Evolutionary conservation across 1,140 invertebrate species (phyloP).

Genomic region (Maniola jurtina): DNA sequence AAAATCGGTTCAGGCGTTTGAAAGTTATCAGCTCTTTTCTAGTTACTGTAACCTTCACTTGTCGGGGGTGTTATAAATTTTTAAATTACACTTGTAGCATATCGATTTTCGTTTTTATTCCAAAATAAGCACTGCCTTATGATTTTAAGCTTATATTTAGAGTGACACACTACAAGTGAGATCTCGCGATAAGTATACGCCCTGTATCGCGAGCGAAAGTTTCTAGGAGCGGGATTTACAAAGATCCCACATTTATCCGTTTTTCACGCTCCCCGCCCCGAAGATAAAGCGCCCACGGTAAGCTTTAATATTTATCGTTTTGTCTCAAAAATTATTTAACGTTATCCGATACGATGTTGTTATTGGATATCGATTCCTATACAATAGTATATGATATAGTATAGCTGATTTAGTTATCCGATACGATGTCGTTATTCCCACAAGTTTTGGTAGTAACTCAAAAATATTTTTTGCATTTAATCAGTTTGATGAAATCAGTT

Average conservation of each 20-base stretch:
- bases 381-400: too few relatives aligned
- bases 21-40: too few relatives aligned
- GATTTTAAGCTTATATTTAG: too few relatives aligned
- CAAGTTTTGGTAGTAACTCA: too few relatives aligned
- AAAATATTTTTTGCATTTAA: too few relatives aligned
- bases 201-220: conserved; percentile 34
- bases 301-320: conserved; percentile 63
- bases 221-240: conserved; percentile 46
- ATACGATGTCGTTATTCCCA: not conserved
- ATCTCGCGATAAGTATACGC: not conserved
- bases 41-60: too few relatives aligned
- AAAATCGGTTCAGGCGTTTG: too few relatives aligned
- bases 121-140: too few relatives aligned
- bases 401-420: not conserved
- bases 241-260: conserved; percentile 54
- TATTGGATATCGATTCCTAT: not conserved
- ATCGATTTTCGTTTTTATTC: too few relatives aligned
- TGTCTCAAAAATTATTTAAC: conserved; percentile 28
- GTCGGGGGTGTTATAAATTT: too few relatives aligned
- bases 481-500: too few relatives aligned
- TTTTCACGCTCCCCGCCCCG: conserved; percentile 44
- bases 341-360: not conserved
- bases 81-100: too few relatives aligned
- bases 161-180: not conserved
- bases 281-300: conserved; percentile 49